Percentiles rank a stretch among this genome's conserved stretches.
phyloP scores from a whole-genome alignment of 2,888 invertebrate species.

The Macrophya annulata region DNA sequence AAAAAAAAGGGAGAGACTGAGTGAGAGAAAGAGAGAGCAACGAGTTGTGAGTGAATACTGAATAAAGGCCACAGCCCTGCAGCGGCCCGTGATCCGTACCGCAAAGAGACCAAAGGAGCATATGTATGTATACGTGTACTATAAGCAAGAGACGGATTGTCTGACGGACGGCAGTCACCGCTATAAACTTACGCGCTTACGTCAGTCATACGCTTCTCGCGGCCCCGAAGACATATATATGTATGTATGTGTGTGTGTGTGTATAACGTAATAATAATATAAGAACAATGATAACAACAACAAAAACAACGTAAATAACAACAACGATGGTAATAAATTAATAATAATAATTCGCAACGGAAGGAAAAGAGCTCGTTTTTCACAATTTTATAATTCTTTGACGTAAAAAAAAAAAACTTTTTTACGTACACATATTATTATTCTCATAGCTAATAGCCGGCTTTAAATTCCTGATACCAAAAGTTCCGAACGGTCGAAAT shows the following conservation, averaged over 20 bases:
- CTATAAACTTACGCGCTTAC: conserved; percentile 76
- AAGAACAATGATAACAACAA: conserved; percentile 4
- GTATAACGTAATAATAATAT: conserved; percentile 12
- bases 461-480: too few relatives aligned
- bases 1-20: too few relatives aligned
- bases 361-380: neutral
- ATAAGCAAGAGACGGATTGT: conserved; percentile 28
- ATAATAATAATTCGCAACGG: neutral
- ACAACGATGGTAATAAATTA: neutral
- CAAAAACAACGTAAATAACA: neutral
- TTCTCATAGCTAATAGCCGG: neutral
- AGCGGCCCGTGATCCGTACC: neutral
- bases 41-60: neutral
- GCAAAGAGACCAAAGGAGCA: neutral
- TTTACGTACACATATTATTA: neutral
- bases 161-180: conserved; percentile 68
- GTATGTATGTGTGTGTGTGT: neutral
- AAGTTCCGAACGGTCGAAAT: too few relatives aligned
- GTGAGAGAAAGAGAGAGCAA: neutral
- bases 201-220: conserved; percentile 67
- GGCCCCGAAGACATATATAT: conserved; percentile 57
- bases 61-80: conserved; percentile 6
- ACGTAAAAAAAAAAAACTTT: neutral
- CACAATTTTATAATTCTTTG: neutral
- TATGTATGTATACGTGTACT: neutral